Percentiles rank a stretch among this genome's conserved stretches.
These are phyloP conservation scores for Motacilla tschutschensis DNA, from an alignment of 2,113 vertebrate genomes.

Conservation along the genomic window DNA sequence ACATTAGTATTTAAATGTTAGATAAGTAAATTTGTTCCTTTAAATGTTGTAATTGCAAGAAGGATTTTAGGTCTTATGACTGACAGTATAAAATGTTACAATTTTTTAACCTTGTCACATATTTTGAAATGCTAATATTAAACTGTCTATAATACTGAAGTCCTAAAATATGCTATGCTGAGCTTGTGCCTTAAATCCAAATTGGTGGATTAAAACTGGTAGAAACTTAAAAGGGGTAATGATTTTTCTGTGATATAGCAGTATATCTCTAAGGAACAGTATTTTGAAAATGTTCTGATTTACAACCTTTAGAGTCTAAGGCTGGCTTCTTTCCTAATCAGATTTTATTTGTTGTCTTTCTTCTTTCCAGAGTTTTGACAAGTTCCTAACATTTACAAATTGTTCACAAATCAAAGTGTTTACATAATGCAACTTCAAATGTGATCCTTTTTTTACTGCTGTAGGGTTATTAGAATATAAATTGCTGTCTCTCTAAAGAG, in stretches of 20 bases:
- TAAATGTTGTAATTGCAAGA: slow-evolving; percentile 2
- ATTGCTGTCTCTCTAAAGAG: not conserved
- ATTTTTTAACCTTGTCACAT: not conserved
- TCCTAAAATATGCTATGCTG: not conserved
- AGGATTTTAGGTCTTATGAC: slow-evolving; percentile 1
- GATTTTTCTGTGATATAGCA: not conserved
- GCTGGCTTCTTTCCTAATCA: not conserved
- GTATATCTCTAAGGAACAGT: not conserved
- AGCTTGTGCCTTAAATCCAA: slow-evolving; percentile 8
- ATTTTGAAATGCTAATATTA: slow-evolving; percentile 33
- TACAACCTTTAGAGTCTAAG: not conserved
- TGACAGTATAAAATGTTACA: not conserved
- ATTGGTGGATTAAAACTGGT: not conserved
- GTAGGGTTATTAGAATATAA: not conserved
- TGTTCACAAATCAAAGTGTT: not conserved
- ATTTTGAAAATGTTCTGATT: not conserved
- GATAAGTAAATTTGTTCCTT: slow-evolving; percentile 23
- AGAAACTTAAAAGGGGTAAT: not conserved
- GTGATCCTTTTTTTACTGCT: not conserved
- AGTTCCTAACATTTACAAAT: not conserved
- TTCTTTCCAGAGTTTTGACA: slow-evolving; percentile 4
- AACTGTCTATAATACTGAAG: not conserved
- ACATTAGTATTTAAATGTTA: slow-evolving; percentile 14
- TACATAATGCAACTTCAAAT: not conserved
- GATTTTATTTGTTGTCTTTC: not conserved